Percentiles rank a stretch among this genome's conserved stretches.
phyloP scores from a whole-genome alignment of 2,888 invertebrate species.

The Prenolepis imparis region DNA sequence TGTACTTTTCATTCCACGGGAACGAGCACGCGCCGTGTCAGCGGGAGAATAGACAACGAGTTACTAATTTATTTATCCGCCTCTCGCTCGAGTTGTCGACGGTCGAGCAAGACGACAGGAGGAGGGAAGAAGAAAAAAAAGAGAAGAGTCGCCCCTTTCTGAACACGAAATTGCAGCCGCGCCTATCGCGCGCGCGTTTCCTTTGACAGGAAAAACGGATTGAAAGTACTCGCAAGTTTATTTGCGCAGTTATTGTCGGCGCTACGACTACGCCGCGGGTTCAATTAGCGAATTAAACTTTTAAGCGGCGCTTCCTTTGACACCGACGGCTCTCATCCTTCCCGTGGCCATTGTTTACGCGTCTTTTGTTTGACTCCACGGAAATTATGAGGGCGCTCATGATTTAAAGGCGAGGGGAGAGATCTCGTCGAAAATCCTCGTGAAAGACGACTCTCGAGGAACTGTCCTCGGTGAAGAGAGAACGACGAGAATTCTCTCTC shows the following conservation, averaged over 20 bases:
- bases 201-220: conserved; percentile 70
- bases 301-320: conserved; percentile 70
- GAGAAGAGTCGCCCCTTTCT: conserved; percentile 18
- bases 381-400: conserved; percentile 70
- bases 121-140: background rate
- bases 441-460: conserved; percentile 57
- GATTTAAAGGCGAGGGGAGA: conserved; percentile 61
- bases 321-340: conserved; percentile 61
- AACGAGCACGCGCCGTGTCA: conserved; percentile 39
- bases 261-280: conserved; percentile 66
- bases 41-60: conserved; percentile 51
- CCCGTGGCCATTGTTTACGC: conserved; percentile 69
- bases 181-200: conserved; percentile 56
- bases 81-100: conserved; percentile 56
- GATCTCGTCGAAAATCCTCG: conserved; percentile 60
- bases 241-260: conserved; percentile 69
- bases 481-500: conserved; percentile 44
- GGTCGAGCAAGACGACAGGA: background rate
- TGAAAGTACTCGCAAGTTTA: conserved; percentile 72
- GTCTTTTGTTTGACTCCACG: conserved; percentile 73
- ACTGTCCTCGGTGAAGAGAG: conserved; percentile 43
- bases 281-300: conserved; percentile 78
- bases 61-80: conserved; percentile 67
- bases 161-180: conserved; percentile 48
- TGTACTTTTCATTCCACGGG: conserved; percentile 53